Percentiles rank a stretch among this genome's conserved stretches.
phyloP scores from a whole-genome alignment of 92 coral and sea anemone species.

The Phenganax stokvisi region DNA sequence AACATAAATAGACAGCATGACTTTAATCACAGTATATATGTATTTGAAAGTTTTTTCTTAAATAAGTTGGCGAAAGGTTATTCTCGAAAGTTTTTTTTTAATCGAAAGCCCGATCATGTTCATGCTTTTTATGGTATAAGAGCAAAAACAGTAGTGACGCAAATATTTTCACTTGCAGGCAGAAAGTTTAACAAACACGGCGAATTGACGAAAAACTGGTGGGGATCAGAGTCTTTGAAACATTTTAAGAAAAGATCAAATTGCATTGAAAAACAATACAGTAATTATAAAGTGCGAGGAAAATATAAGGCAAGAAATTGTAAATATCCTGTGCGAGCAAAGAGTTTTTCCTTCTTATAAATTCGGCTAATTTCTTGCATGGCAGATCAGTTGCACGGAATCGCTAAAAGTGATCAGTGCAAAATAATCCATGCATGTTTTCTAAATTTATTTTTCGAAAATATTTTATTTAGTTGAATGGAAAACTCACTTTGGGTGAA shows the following conservation, averaged over 20 bases:
- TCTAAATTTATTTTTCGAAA: no score
- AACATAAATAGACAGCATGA: no score
- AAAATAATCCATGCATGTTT: no score
- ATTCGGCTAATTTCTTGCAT: no score
- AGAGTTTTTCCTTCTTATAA: not conserved
- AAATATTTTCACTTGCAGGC: constrained; percentile 46
- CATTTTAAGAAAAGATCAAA: constrained; percentile 78
- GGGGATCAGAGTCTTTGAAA: constrained; percentile 66
- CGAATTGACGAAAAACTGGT: constrained; percentile 93
- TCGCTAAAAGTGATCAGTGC: no score
- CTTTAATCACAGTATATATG: no score
- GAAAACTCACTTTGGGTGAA: constrained; percentile 92
- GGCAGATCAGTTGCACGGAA: no score
- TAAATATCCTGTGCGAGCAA: not conserved
- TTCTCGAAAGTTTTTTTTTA: not conserved
- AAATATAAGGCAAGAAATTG: constrained; percentile 62
- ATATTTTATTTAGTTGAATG: constrained; percentile 64
- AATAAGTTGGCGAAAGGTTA: not conserved
- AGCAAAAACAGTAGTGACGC: not conserved
- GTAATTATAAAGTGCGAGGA: constrained; percentile 77
- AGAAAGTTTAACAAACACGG: constrained; percentile 93
- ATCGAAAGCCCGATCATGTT: not conserved
- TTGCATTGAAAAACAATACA: constrained; percentile 83
- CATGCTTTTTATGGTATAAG: not conserved
- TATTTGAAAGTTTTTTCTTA: no score